Evolutionary conservation across 2,797 vertebrate species (phyloP).

Genomic region (Varecia variegata): DNA sequence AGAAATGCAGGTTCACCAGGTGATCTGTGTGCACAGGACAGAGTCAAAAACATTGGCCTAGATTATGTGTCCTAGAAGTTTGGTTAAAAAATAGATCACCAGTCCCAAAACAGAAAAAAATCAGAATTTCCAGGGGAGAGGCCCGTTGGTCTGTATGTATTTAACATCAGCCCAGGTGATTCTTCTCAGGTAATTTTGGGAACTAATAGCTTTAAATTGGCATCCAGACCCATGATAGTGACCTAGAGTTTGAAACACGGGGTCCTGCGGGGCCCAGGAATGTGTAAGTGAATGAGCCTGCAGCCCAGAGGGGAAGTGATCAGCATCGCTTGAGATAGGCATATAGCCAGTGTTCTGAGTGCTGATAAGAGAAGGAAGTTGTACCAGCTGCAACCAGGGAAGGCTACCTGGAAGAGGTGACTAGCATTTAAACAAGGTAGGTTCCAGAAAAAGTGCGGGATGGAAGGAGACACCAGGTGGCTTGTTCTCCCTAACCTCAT

Average conservation of each 20-base stretch:
- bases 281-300: background rate
- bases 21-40: background rate
- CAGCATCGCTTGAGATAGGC: background rate
- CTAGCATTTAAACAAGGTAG: background rate
- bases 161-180: background rate
- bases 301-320: background rate
- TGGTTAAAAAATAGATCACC: background rate
- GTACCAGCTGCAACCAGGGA: background rate
- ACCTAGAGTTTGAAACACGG: background rate
- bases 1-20: background rate
- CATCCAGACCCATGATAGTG: background rate
- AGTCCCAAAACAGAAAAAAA: background rate
- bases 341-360: background rate
- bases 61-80: background rate
- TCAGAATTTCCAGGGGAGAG: background rate
- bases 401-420: background rate
- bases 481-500: background rate
- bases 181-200: background rate
- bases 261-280: background rate
- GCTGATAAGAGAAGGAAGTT: background rate
- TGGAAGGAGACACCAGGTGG: background rate
- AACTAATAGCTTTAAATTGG: background rate
- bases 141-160: background rate
- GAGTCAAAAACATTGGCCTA: background rate
- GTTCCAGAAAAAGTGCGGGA: background rate